Base-by-base conservation (phyloP, 2,888 invertebrate genomes). In the Tinea trinotella region DNA sequence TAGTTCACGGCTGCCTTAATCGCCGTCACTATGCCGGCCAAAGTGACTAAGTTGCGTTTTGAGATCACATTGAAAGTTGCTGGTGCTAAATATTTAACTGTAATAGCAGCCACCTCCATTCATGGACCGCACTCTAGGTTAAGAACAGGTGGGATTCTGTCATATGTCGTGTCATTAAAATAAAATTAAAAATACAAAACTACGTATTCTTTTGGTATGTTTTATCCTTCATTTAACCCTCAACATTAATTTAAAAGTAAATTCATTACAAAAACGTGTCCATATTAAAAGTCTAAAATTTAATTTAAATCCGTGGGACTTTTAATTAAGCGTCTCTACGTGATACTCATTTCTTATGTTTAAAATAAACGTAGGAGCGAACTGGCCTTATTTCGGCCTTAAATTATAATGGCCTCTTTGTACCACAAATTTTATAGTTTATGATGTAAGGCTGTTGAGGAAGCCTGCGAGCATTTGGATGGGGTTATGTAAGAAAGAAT, bases 351-450 rank as follows among this genome's bases (percentile, higher is more conserved):
- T 73, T 69, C 64, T 72, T 35, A 17, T 55, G 18, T 54, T 36
- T 55, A 48, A 44, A 71, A 71, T 69, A 71, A 72, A 71, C 66
- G 65, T 68, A 68, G 68, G 62, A 70, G 72, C 67, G 65, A 63
- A 59, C 64, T 73, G 71, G 64, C 73, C 71, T 73, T 72, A 75
- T 76, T 76, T 71, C 66, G 68, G 66, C 62, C n/a, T 73, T 62
- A 66, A 71, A 73, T 74, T 75, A 71, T 74, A 76, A 71, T 69
- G 68, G 68, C 65, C 19, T 40, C 22, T 13, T 13, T n/a, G 15
- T 12, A 12, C 71, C 71, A 76, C 76, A 77, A 77, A 76, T 76
- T 67, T 71, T 71, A 68, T 64, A 70, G 68, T 78, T 77, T 78
- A 78, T 76, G 71, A 64, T 62, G 57, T 57, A 55, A 59, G 66